Evolutionary conservation across 2,888 invertebrate species (phyloP).

Genomic region (Iselma pallidipennis): DNA sequence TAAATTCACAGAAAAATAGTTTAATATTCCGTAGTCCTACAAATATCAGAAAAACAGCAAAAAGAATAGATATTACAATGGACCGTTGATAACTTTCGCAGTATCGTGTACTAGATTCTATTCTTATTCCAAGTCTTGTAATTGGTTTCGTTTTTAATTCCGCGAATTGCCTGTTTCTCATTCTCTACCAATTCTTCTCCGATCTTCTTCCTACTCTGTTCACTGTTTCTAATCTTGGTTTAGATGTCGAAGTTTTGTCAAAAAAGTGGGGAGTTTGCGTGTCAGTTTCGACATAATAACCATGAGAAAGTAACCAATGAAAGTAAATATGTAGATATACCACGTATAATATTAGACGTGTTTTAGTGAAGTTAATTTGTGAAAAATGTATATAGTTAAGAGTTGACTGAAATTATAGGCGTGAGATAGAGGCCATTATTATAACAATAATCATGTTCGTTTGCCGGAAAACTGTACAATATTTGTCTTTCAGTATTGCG

Average conservation of each 20-base stretch:
- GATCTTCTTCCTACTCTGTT: background rate
- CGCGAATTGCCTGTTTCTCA: background rate
- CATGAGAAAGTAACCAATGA: background rate
- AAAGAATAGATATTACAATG: too few species aligned
- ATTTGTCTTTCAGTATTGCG: constrained; percentile 35
- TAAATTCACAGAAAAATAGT: background rate
- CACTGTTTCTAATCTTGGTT: background rate
- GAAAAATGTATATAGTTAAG: background rate
- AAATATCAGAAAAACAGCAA: background rate
- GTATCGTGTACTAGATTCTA: background rate
- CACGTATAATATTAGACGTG: too few species aligned
- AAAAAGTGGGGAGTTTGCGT: background rate
- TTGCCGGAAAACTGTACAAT: constrained; percentile 31
- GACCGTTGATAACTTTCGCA: too few species aligned
- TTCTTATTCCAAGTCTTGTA: background rate
- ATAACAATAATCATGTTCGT: constrained; percentile 36
- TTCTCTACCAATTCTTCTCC: background rate
- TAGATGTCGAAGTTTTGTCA: background rate
- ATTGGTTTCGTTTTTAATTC: background rate
- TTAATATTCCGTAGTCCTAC: background rate
- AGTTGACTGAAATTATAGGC: background rate
- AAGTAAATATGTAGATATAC: background rate
- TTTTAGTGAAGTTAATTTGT: background rate
- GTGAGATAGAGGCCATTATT: constrained; percentile 21
- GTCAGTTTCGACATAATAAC: background rate